Evolutionary conservation across 2,888 invertebrate species (phyloP).

Genomic region (Drosophila lacicola): DNA sequence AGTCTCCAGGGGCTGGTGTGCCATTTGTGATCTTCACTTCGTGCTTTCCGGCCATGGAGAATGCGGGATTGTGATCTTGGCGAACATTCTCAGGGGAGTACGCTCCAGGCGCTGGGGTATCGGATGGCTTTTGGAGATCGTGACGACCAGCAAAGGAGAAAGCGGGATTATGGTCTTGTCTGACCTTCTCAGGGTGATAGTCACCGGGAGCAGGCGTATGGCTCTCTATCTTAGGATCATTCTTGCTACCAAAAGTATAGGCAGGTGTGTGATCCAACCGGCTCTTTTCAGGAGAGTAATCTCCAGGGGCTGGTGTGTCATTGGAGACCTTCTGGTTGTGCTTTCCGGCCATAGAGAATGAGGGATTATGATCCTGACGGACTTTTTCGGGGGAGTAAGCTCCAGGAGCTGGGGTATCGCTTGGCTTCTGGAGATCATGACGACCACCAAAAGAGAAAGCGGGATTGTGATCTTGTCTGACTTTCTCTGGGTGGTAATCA

Average conservation of each 20-base stretch:
- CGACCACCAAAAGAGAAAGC: conserved; percentile 86
- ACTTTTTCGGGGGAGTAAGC: conserved; percentile 86
- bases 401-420: conserved; percentile 86
- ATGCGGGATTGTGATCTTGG: conserved; percentile 84
- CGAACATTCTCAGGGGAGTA: conserved; percentile 86
- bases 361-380: conserved; percentile 83
- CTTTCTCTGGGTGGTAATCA: conserved; percentile 87
- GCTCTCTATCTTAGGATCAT: conserved; percentile 68
- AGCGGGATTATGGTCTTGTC: conserved; percentile 86
- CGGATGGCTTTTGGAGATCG: conserved; percentile 87
- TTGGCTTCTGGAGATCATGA: conserved; percentile 81
- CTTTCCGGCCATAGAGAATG: conserved; percentile 89
- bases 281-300: conserved; percentile 87
- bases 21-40: conserved; percentile 86
- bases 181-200: conserved; percentile 87
- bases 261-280: conserved; percentile 87
- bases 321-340: conserved; percentile 87
- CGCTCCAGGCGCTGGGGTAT: conserved; percentile 88
- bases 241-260: conserved; percentile 85
- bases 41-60: conserved; percentile 87
- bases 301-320: conserved; percentile 89
- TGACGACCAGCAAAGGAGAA: conserved; percentile 91
- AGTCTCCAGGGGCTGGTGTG: conserved; percentile 87
- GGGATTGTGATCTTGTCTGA: conserved; percentile 82
- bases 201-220: conserved; percentile 85